Percentiles rank a stretch among this genome's conserved stretches.
Conservation (phyloP, 2,113 vertebrate species). For the Alligator sinensis region DNA sequence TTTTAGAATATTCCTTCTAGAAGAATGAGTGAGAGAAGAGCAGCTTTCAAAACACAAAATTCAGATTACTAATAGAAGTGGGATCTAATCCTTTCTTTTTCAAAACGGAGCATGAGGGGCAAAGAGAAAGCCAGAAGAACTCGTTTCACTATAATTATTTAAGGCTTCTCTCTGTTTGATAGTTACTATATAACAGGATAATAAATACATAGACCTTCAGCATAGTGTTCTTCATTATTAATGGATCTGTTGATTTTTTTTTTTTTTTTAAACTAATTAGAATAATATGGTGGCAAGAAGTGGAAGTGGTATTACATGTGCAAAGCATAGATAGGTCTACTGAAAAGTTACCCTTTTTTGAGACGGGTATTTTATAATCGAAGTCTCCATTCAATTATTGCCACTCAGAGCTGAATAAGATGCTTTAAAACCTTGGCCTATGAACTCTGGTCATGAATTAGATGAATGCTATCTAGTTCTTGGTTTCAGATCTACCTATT, state of each 20-base stretch:
- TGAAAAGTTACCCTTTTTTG: not conserved
- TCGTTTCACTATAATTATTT: not conserved
- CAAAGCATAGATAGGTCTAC: not conserved
- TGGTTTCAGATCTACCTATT: constrained; percentile 85
- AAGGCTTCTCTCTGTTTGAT: not conserved
- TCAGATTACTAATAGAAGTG: not conserved
- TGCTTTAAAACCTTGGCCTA: constrained; percentile 84
- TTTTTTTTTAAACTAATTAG: constrained; percentile 45
- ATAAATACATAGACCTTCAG: not conserved
- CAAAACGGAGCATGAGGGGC: not conserved
- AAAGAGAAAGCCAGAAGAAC: not conserved
- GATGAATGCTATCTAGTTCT: constrained; percentile 80
- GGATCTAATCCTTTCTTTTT: not conserved
- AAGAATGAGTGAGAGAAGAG: not conserved
- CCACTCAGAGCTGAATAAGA: constrained; percentile 67
- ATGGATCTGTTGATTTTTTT: not conserved
- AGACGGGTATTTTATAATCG: constrained; percentile 50
- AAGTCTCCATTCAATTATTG: constrained; percentile 54
- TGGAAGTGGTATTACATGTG: not conserved
- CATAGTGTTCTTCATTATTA: not conserved
- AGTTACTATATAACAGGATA: not conserved
- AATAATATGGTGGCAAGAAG: constrained; percentile 31
- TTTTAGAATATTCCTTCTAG: not conserved
- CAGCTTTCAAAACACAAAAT: not conserved
- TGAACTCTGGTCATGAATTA: constrained; percentile 83